Base-by-base conservation (phyloP, 2,797 vertebrate species). In the Catostomus latipinnis region DNA sequence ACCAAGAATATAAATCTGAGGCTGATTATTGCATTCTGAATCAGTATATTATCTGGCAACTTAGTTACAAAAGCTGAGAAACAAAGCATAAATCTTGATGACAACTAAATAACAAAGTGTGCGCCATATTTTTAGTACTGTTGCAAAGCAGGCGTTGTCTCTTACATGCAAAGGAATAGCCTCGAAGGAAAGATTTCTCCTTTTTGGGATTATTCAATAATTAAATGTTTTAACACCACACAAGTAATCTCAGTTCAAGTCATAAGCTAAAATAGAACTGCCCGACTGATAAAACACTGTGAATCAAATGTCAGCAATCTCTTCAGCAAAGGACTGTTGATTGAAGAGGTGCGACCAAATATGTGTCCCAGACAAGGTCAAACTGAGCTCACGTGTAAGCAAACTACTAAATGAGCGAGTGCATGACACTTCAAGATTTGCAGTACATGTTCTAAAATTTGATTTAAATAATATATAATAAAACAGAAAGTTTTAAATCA, bases 231-330 rank as follows among this genome's bases (percentile, higher is more conserved):
- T 58, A 70, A 58, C 43, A 73, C 48, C 10, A 34, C 80, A 68
- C 78, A 50, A 34, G 34, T 70, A 68, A 61, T 74, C n/a, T 56
- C 60, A 69, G 34, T 76, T 81, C n/a, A 76, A 69, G 10, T 46
- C 34, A 14, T 48, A 9, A 11, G 70, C 61, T 53, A 86, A 86
- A 86, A 84, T 74, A 81, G 82, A 74, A 62, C 49, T 54, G 12
- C 50, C 45, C 10, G 60, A 74, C 71, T 52, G 85, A 81, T 81
- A 86, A 71, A 71, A 76, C 48, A 5, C 10, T 60, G n/a, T 5
- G 58, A 63, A 61, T 77, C 62, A 69, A 65, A 69, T 74, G 61
- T 45, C 67, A 84, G 80, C 71, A 82, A 84, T 73, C 71, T 76
- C 49, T 65, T 63, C 9, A 45, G 70, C 66, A 63, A 54, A 72